Evolutionary conservation across 2,797 vertebrate species (phyloP), one percentile per base, ranked within the genome.

Genomic region (Microchirus variegatus): DNA sequence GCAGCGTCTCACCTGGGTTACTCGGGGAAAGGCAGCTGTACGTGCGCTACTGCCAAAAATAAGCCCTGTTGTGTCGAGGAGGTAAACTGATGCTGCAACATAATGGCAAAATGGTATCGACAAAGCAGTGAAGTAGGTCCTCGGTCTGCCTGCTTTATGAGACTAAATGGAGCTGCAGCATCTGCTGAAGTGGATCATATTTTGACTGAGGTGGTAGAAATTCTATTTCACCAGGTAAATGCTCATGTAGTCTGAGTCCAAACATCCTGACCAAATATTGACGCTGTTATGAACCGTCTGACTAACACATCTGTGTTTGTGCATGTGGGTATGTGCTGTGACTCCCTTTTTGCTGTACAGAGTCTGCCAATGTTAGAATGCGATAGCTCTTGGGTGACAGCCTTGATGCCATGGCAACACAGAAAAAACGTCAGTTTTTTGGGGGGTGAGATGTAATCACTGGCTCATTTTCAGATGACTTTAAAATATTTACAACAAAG

Each of bases 361-460:
- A 77, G 66, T 69, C 83, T 86, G 89, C 79, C 82, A 72, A 62
- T 76, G 77, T 82, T 83, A 77, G 77, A 85, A 69, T 16, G 77
- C 46, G 61, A 80, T 87, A 89, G 87, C 80, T 85, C 75, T 77
- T 75, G 82, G 89, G 86, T 89, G 86, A 90, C 87, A 89, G 83
- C 77, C 82, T 80, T 17, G 86, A 86, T 81, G 78, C 86, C 88
- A 92, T 91, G 88, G 88, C 89, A 91, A 91, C 90, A 78, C 78
- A 65, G 77, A 59, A 85, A 59, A 85, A 87, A 89, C 52, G 80
- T 87, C 81, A 77, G 56, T 74, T 90, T 86, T 59, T 59, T 59
- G 68, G n/a, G n/a, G n/a, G n/a, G 65, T 67, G 81, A 80, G 75
- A 87, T 78, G 68, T 71, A 86, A 84, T 87, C 81, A 64, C 63